Base-by-base conservation (phyloP, 2,113 vertebrate species). In the Antechinus flavipes region DNA sequence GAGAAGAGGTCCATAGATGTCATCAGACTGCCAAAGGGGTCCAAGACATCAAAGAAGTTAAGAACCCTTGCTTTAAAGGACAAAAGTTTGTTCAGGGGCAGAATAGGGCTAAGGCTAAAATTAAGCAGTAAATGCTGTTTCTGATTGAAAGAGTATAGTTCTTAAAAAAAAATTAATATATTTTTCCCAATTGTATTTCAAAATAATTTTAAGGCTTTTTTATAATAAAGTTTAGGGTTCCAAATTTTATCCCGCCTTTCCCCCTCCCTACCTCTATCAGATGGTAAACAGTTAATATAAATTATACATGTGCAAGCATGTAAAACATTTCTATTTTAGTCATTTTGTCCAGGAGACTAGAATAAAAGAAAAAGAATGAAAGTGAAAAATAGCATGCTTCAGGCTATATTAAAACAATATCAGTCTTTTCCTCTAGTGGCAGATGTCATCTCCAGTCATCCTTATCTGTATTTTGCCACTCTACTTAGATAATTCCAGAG, bases 61-160 rank as follows among this genome's bases (percentile, higher is more conserved):
- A 76, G 68, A 76, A 42, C 14, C 61, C 16, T 42, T 76, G 14
- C 19, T 22, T 76, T 76, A 76, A 42, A 42, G 68, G 35, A 68
- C 68, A 76, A 42, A 76, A 76, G 68, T 76, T 76, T 76, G 68
- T 76, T 76, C 16, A n/a, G n/a, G n/a, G n/a, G n/a, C n/a, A n/a
- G n/a, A n/a, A n/a, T n/a, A 22, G 6, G 68, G 4, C 14, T 76
- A 42, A n/a, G 14, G 54, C 5, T 95, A 96, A 97, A 97, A 55
- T 91, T 23, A 96, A 96, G 49, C 35, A 98, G 19, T 53, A 90
- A 92, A 96, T 95, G 26, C 84, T 24, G 50, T 2, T 95, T 97
- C 89, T 49, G 92, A 61, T 0, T 93, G 93, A 93, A 97, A 46
- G 0, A 91, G 19, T 95, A 89, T 76, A 23, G 0, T 54, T 35